These are phyloP conservation scores for Drosophila guanche DNA, from an alignment of 1,140 invertebrate genomes.

Conservation along the genomic window DNA sequence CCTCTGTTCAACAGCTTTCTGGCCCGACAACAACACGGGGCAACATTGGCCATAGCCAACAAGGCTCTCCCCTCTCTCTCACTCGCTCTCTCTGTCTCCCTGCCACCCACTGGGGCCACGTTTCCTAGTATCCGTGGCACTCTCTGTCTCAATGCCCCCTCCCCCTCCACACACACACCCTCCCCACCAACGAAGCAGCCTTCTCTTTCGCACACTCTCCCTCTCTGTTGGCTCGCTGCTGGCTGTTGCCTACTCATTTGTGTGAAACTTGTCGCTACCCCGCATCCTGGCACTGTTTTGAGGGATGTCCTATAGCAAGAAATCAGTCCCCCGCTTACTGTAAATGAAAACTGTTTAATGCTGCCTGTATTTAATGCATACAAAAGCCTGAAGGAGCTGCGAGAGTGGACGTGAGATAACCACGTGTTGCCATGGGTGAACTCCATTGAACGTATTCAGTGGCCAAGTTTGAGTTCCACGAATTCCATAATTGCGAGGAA, in stretches of 20 bases:
- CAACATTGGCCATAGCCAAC: constrained; percentile 28
- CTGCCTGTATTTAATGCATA: too few species aligned
- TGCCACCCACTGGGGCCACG: constrained; percentile 15
- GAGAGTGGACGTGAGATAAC: too few species aligned
- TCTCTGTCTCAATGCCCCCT: background rate
- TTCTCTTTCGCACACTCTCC: background rate
- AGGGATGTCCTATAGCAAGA: constrained; percentile 4
- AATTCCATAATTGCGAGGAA: too few species aligned
- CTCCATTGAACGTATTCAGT: too few species aligned
- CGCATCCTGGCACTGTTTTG: constrained; percentile 3
- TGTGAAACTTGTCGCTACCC: constrained; percentile 62
- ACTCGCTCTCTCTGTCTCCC: too few species aligned
- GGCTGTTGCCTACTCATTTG: constrained; percentile 70
- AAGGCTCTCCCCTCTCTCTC: constrained; percentile 16
- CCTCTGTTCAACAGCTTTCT: constrained; percentile 51
- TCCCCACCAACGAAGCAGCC: too few species aligned
- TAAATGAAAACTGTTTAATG: too few species aligned
- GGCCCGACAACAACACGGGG: constrained; percentile 49
- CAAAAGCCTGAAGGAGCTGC: too few species aligned
- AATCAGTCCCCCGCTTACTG: too few species aligned
- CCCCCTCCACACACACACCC: too few species aligned
- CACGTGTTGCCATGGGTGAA: too few species aligned
- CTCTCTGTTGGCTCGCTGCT: constrained; percentile 19
- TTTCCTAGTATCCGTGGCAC: constrained; percentile 45
- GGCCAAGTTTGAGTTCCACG: too few species aligned